A percentile compares a stretch with the other conserved stretches of the same genome.
phyloP scores from a whole-genome alignment of 2,797 vertebrate genomes.

The Phalloptychus januarius region DNA sequence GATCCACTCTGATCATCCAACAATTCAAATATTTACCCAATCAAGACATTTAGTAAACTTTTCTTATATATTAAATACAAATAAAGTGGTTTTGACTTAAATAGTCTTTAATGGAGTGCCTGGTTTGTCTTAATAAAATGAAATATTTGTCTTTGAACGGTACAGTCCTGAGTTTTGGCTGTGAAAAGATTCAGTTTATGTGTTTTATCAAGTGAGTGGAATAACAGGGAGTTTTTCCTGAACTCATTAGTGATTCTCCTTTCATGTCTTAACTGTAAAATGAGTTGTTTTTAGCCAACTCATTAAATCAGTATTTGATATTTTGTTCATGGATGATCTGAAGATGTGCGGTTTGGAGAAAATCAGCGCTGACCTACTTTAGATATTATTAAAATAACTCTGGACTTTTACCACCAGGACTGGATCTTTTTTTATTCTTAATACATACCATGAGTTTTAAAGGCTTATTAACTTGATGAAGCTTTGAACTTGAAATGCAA shows the following conservation, averaged over 20 bases:
- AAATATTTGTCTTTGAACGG: background rate
- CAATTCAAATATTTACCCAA: background rate
- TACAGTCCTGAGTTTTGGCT: background rate
- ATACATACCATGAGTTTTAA: conserved; percentile 10
- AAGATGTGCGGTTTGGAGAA: conserved; percentile 10
- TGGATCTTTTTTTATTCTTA: conserved; percentile 17
- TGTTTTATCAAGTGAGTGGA: background rate
- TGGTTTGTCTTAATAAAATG: background rate
- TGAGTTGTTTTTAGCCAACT: conserved; percentile 8
- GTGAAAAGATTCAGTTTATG: conserved; percentile 3
- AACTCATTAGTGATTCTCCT: background rate
- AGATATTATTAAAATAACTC: conserved; percentile 26
- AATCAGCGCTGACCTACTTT: background rate
- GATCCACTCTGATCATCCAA: background rate
- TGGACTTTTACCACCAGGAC: conserved; percentile 14
- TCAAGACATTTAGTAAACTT: background rate
- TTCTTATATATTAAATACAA: background rate
- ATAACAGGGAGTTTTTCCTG: background rate
- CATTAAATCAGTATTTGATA: conserved; percentile 21
- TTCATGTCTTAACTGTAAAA: conserved; percentile 11
- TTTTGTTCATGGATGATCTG: conserved; percentile 7
- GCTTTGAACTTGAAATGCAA: conserved; percentile 53
- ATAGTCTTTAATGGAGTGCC: background rate
- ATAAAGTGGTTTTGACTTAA: background rate
- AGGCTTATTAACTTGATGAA: conserved; percentile 22